A percentile compares a stretch with the other conserved stretches of the same genome.
Evolutionary conservation across 2,888 invertebrate species (phyloP).

Genomic region (Danaus chrysippus): DNA sequence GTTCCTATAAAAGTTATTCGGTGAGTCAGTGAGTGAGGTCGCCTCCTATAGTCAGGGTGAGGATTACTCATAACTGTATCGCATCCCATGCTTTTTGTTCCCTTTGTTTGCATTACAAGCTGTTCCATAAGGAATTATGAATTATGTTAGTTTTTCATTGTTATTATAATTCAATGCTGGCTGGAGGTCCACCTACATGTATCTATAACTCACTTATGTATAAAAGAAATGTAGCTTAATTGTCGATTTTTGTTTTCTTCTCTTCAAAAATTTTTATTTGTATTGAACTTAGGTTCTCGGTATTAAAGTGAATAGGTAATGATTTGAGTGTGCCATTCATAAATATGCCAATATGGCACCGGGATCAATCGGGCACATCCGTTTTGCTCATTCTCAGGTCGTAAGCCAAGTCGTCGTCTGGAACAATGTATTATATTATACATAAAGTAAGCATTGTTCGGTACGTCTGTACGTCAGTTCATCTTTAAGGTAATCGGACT

Average conservation of each 20-base stretch:
- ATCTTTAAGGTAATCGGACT: constrained; percentile 16
- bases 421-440: constrained; percentile 49
- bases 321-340: constrained; percentile 50
- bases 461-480: constrained; percentile 37
- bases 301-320: constrained; percentile 31
- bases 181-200: too few species aligned
- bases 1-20: constrained; percentile 26
- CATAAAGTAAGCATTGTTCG: constrained; percentile 12
- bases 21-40: constrained; percentile 34
- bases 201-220: too few species aligned
- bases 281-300: too few species aligned
- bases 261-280: too few species aligned
- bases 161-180: too few species aligned
- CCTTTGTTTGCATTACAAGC: constrained; percentile 19
- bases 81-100: constrained; percentile 25
- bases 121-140: too few species aligned
- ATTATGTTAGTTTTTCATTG: too few species aligned
- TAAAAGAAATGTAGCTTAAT: too few species aligned
- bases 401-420: constrained; percentile 43
- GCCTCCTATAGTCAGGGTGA: constrained; percentile 37
- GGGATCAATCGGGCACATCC: constrained; percentile 67
- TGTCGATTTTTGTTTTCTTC: too few species aligned
- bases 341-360: constrained; percentile 62
- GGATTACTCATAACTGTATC: constrained; percentile 44
- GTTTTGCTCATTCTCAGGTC: constrained; percentile 48